phyloP scores from a whole-genome alignment of 2,888 invertebrate species.

The Orchesella flavescens region DNA sequence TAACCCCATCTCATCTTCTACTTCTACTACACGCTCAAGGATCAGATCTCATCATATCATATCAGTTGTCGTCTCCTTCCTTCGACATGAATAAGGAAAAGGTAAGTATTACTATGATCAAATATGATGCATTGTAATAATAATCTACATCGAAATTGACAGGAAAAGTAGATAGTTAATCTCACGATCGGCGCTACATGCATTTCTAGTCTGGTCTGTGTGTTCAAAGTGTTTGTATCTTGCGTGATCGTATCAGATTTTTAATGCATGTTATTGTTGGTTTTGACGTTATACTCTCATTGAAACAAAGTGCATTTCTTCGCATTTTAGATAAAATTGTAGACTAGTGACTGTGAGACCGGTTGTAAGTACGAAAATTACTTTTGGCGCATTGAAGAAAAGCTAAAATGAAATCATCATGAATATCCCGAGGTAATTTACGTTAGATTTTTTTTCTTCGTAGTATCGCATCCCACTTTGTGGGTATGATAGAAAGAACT shows the following conservation, averaged over 20 bases:
- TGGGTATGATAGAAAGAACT: not conserved
- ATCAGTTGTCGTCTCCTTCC: not conserved
- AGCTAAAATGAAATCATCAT: not conserved
- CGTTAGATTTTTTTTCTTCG: too few relatives aligned
- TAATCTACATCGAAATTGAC: not conserved
- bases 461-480: not conserved
- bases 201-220: not conserved
- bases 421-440: not conserved
- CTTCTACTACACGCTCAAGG: conserved; percentile 1
- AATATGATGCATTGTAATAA: not conserved
- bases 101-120: not conserved
- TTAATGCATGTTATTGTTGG: too few relatives aligned
- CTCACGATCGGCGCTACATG: not conserved
- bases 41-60: not conserved
- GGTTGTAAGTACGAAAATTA: not conserved
- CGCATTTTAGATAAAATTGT: not conserved
- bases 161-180: not conserved
- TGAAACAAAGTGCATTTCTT: too few relatives aligned
- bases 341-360: too few relatives aligned
- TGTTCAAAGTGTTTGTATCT: not conserved
- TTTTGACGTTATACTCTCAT: too few relatives aligned
- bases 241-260: not conserved
- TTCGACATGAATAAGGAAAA: conserved; percentile 16
- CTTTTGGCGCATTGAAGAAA: not conserved
- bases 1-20: conserved; percentile 23